phyloP scores from a whole-genome alignment of 2,888 invertebrate species.

The Phragmatobia fuliginosa region DNA sequence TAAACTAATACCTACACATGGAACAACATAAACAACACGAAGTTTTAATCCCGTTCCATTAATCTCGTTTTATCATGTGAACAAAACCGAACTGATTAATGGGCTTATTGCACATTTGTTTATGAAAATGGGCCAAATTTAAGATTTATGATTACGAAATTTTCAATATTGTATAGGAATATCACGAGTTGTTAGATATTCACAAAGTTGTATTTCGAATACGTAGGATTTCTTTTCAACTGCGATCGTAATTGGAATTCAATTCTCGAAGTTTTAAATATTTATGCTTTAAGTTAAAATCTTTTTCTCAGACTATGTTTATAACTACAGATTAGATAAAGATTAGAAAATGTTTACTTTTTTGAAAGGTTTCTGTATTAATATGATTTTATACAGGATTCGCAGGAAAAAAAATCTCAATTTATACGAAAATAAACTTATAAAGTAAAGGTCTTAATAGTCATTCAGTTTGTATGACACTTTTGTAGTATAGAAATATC shows the following conservation, averaged over 20 bases:
- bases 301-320: too few species aligned
- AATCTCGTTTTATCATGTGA: conserved; percentile 35
- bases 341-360: too few species aligned
- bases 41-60: conserved; percentile 36
- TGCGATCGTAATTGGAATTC: conserved; percentile 1
- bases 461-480: neutral
- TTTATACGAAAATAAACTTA: neutral
- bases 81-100: conserved; percentile 36
- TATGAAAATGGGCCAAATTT: conserved; percentile 18
- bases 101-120: conserved; percentile 22
- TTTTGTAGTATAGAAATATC: too few species aligned
- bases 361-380: too few species aligned
- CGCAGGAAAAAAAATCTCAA: too few species aligned
- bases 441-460: neutral
- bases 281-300: neutral
- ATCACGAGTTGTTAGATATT: conserved; percentile 10
- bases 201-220: conserved; percentile 14
- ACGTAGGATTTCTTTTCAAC: conserved; percentile 5
- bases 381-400: too few species aligned
- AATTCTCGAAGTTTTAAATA: neutral
- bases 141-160: conserved; percentile 14
- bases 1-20: neutral
- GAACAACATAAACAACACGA: conserved; percentile 12
- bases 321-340: too few species aligned
- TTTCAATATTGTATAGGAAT: conserved; percentile 5